phyloP scores from a whole-genome alignment of 2,113 vertebrate genomes.

The Catharus bicknelli region DNA sequence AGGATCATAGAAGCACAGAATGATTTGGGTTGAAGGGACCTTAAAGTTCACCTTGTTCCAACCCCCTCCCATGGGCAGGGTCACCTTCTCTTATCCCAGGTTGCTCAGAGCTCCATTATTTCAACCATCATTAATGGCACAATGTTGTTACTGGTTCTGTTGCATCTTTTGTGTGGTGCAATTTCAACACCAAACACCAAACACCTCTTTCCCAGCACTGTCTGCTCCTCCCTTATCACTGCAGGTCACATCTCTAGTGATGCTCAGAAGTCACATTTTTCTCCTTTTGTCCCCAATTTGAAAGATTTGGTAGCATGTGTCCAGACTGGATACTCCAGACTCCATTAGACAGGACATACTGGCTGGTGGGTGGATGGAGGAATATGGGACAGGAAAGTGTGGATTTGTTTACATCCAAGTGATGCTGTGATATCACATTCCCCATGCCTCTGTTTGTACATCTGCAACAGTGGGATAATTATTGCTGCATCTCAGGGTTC shows the following conservation, averaged over 20 bases:
- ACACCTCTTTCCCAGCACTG: neutral
- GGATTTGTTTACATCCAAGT: neutral
- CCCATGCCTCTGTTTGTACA: fast-evolving
- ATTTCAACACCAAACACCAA: neutral
- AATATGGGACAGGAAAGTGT: neutral
- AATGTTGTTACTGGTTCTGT: fast-evolving
- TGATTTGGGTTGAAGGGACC: neutral
- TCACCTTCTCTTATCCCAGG: neutral
- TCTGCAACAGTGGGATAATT: neutral
- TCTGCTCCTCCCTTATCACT: neutral
- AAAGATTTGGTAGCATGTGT: neutral
- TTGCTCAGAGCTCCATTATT: neutral
- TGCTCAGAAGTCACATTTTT: neutral
- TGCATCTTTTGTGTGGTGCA: neutral
- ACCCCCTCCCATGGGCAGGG: neutral
- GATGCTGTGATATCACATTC: neutral
- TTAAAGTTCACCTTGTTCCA: neutral
- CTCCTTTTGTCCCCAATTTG: neutral
- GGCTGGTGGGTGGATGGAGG: neutral
- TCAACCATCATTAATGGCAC: neutral
- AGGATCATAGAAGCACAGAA: no score
- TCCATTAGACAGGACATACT: neutral
- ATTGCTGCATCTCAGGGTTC: neutral
- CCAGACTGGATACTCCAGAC: neutral
- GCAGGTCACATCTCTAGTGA: neutral